Percentiles rank a stretch among this genome's conserved stretches.
Evolutionary conservation across 2,797 vertebrate genomes (phyloP).

Genomic region (Rousettus madagascariensis): DNA sequence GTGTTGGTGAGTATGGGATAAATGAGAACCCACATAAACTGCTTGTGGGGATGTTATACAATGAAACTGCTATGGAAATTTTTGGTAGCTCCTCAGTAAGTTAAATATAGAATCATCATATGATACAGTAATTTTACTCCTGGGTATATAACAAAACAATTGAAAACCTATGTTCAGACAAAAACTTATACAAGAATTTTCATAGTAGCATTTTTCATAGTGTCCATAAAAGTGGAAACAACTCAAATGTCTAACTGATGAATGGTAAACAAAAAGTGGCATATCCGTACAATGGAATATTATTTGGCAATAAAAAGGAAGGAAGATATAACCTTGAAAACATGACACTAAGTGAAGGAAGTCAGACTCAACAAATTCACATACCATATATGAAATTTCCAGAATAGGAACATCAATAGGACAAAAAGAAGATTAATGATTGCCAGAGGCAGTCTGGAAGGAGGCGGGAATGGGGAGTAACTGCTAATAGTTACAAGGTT

Average conservation of each 20-base stretch:
- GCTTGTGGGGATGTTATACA: not conserved
- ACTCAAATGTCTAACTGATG: not conserved
- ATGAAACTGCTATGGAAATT: not conserved
- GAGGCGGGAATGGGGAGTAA: not conserved
- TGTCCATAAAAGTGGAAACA: not conserved
- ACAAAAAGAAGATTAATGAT: not conserved
- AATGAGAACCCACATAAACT: not conserved
- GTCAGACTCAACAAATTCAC: not conserved
- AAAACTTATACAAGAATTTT: not conserved
- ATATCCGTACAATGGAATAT: not conserved
- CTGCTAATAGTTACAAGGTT: not conserved
- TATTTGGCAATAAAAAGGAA: not conserved
- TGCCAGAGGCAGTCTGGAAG: not conserved
- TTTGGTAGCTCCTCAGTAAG: not conserved
- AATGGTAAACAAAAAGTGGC: not conserved
- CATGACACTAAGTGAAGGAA: not conserved
- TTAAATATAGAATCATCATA: not conserved
- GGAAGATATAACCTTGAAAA: not conserved
- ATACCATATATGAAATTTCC: not conserved
- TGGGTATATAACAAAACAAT: not conserved
- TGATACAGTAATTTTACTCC: not conserved
- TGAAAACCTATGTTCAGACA: not conserved
- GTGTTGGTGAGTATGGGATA: not conserved
- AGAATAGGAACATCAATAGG: not conserved
- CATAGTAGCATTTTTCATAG: not conserved